phyloP scores from a whole-genome alignment of 1,140 invertebrate species.

The Drosophila repleta region DNA sequence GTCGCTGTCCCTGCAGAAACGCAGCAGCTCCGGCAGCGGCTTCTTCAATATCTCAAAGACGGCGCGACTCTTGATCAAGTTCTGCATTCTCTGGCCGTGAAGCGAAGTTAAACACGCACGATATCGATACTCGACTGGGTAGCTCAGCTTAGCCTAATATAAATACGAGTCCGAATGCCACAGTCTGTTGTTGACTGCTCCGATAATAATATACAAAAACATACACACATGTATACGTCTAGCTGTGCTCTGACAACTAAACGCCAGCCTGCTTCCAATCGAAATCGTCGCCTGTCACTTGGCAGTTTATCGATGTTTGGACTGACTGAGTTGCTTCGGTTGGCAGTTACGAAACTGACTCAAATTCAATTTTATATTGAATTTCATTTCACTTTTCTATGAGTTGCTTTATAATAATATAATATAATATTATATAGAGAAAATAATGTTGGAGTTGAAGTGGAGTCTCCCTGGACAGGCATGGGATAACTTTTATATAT shows the following conservation, averaged over 20 bases:
- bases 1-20: constrained; percentile 1
- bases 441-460: too few relatives aligned
- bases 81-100: constrained; percentile 35
- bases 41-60: constrained; percentile 17
- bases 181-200: constrained; percentile 26
- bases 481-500: too few relatives aligned
- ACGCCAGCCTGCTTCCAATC: constrained; percentile 7
- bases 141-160: constrained; percentile 21
- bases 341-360: too few relatives aligned
- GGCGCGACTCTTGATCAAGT: constrained; percentile 36
- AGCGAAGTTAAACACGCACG: neutral
- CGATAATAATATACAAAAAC: constrained; percentile 8
- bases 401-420: too few relatives aligned
- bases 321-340: too few relatives aligned
- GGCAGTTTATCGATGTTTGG: too few relatives aligned
- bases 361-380: too few relatives aligned
- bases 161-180: constrained; percentile 17
- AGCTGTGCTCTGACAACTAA: neutral
- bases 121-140: constrained; percentile 15
- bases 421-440: too few relatives aligned
- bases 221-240: neutral
- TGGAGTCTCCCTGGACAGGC: too few relatives aligned
- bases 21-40: constrained; percentile 8
- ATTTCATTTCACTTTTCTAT: too few relatives aligned
- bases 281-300: too few relatives aligned